These are phyloP conservation scores for Eremobia ochroleuca DNA, from an alignment of 2,888 invertebrate species.

Conservation along the genomic window DNA sequence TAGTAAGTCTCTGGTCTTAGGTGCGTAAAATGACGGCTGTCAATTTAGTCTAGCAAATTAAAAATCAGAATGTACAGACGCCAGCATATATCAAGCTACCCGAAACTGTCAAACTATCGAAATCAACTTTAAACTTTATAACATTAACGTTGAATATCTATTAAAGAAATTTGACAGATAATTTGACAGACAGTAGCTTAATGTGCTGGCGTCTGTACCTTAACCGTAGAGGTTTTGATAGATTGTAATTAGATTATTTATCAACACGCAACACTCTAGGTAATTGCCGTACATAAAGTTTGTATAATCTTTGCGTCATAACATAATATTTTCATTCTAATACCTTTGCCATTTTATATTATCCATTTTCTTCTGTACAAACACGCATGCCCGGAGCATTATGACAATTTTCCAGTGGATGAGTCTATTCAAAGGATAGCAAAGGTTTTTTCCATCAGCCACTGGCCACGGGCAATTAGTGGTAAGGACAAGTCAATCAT, in stretches of 20 bases:
- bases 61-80: no score
- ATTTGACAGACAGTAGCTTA: no score
- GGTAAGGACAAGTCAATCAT: slow-evolving; percentile 79
- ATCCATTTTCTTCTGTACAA: slow-evolving; percentile 39
- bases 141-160: no score
- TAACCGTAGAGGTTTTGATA: background rate
- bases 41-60: no score
- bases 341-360: background rate
- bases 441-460: slow-evolving; percentile 71
- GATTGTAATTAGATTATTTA: background rate
- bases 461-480: slow-evolving; percentile 79
- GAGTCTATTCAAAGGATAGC: slow-evolving; percentile 69
- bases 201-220: no score
- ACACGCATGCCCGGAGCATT: slow-evolving; percentile 51
- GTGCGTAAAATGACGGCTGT: no score
- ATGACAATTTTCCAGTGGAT: slow-evolving; percentile 79
- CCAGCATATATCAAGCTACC: no score
- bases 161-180: no score
- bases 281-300: background rate
- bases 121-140: no score
- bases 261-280: background rate
- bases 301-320: background rate
- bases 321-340: slow-evolving; percentile 8
- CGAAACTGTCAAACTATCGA: no score
- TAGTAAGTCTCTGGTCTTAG: no score